Evolutionary conservation across 2,888 invertebrate species (phyloP).

Genomic region (Nasonia oneida): DNA sequence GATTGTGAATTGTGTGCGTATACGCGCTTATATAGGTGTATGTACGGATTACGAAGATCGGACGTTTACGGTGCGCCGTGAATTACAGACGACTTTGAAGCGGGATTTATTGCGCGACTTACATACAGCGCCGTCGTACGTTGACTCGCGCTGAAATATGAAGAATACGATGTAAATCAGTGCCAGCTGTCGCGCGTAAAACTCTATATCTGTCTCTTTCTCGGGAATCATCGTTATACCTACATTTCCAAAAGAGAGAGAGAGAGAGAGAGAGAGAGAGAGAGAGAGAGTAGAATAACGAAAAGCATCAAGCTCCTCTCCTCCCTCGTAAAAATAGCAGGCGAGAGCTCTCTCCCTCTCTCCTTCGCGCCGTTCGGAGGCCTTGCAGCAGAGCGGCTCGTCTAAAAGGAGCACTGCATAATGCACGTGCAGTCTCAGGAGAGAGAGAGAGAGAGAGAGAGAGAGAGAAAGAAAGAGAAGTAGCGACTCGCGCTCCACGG

Average conservation of each 20-base stretch:
- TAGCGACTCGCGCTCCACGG: constrained; percentile 8
- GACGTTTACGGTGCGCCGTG: neutral
- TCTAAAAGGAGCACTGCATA: constrained; percentile 50
- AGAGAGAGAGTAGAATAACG: neutral
- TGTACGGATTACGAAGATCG: neutral
- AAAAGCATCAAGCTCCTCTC: neutral
- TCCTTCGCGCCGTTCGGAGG: neutral
- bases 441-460: constrained; percentile 18
- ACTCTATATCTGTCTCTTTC: neutral
- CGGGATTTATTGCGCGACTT: neutral
- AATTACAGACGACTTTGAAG: neutral
- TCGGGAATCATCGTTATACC: neutral
- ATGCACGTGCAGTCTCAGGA: constrained; percentile 48
- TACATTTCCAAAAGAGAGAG: too few relatives aligned
- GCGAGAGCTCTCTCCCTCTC: neutral
- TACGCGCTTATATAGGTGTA: neutral
- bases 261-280: too few relatives aligned
- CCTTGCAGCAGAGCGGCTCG: constrained; percentile 23
- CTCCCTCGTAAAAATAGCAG: constrained; percentile 8
- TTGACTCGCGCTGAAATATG: neutral
- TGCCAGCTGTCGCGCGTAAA: neutral
- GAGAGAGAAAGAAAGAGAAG: neutral
- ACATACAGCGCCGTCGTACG: neutral
- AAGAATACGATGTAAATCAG: neutral
- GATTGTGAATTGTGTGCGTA: neutral